Base-by-base conservation (phyloP, 2,888 invertebrate species). In the Axea sp. region DNA sequence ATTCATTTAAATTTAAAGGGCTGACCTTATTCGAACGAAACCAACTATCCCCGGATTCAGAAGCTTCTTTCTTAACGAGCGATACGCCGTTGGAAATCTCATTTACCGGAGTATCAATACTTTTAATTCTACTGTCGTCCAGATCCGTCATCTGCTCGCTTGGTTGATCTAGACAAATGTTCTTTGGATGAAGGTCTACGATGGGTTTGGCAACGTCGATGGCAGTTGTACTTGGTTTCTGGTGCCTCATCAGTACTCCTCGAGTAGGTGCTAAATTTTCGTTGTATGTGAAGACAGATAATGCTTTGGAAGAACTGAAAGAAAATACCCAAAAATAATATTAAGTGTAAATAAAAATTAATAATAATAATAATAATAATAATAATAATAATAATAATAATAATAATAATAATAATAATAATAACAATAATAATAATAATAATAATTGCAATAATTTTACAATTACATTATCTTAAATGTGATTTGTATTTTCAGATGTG, bases 271-370 rank as follows among this genome's bases (percentile, higher is more conserved):
- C 22, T 35, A 72, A 28, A 2, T 75, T 80, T 49, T 80, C 80
- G 75, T 77, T 82, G 77, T 81, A 83, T 28, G 73, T 28, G 57
- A 80, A 80, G 8, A 80, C 75, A 19, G 78, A 59, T 62, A 82
- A 60, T 12, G 78, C 39, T 68, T 81, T 81, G 49, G 67, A 75
- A 37, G 82, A 78, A 55, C 80, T 82, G 73, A 26, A 81, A 5
- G 9, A 22, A 0, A 8, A 26, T n/a, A 5, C 5, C 3, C 19
- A 4, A 19, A 3, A 3, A 19, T 19, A 3, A 3, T 19, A 19
- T 19, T 3, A 19, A 3, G 19, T 19, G 19, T 3, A 19, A 4
- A 19, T 19, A 3, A 19, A 19, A 19, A 3, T 19, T 19, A 19
- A 3, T 19, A 3, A 2, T 19, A 3, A 19, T 19, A 19, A 19